Evolutionary conservation across 1,140 invertebrate genomes (phyloP).

Genomic region (Bombus consobrinus): DNA sequence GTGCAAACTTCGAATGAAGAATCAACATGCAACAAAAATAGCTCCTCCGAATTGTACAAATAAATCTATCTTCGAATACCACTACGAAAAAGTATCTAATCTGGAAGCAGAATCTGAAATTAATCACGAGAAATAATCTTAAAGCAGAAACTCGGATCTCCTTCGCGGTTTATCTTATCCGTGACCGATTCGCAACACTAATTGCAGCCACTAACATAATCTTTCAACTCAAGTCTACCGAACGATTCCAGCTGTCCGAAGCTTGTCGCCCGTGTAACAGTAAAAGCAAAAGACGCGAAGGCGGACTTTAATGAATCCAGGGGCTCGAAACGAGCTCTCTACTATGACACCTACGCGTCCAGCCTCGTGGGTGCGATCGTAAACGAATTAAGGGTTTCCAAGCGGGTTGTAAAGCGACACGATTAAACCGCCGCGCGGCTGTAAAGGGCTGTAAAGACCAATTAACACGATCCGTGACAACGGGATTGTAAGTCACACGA

Average conservation of each 20-base stretch:
- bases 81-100: too few species aligned
- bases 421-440: slow-evolving; percentile 70
- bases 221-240: background rate
- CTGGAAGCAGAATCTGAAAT: too few species aligned
- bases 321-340: slow-evolving; percentile 32
- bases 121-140: too few species aligned
- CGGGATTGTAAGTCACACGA: slow-evolving; percentile 74
- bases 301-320: slow-evolving; percentile 41
- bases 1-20: too few species aligned
- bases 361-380: slow-evolving; percentile 67
- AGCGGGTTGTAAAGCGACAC: slow-evolving; percentile 76
- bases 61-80: too few species aligned
- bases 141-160: background rate
- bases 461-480: slow-evolving; percentile 75
- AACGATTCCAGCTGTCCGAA: background rate
- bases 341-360: slow-evolving; percentile 30
- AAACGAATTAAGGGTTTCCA: slow-evolving; percentile 77
- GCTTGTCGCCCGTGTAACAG: background rate
- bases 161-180: background rate
- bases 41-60: too few species aligned
- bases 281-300: background rate
- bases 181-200: slow-evolving; percentile 12
- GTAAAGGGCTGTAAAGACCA: slow-evolving; percentile 72
- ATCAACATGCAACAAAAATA: too few species aligned
- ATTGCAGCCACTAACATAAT: background rate